Conservation (phyloP, 1,140 invertebrate genomes). For the Parapsyche elsis region DNA sequence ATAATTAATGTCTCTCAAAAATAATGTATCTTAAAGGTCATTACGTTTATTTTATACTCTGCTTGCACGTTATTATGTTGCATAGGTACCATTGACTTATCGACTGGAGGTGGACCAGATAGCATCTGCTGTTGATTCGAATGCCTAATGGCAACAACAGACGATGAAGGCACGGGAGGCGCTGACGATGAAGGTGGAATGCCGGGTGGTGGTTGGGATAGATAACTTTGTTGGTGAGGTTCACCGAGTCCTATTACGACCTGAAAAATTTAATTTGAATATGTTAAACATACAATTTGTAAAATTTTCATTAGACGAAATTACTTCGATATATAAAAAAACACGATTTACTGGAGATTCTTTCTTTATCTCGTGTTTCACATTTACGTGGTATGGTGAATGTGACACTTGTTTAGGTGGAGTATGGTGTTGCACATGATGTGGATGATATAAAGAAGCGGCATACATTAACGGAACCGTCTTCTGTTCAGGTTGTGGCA, state of each 20-base stretch:
- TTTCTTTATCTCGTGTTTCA: constrained; percentile 59
- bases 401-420: constrained; percentile 57
- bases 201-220: constrained; percentile 38
- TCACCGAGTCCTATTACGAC: constrained; percentile 41
- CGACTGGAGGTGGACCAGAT: constrained; percentile 38
- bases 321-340: background rate
- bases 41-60: constrained; percentile 24
- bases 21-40: constrained; percentile 11
- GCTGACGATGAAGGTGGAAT: constrained; percentile 34
- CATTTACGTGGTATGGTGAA: constrained; percentile 59
- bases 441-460: constrained; percentile 35
- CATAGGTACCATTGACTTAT: constrained; percentile 40
- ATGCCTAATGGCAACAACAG: constrained; percentile 36
- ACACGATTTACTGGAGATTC: background rate
- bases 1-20: constrained; percentile 10
- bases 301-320: background rate
- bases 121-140: constrained; percentile 35
- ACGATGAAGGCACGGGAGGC: constrained; percentile 26
- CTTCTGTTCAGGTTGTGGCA: constrained; percentile 61
- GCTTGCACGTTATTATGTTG: constrained; percentile 41
- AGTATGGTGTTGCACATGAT: constrained; percentile 52
- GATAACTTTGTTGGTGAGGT: constrained; percentile 42
- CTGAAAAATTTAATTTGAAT: constrained; percentile 33
- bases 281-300: background rate
- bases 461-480: constrained; percentile 62